Base-by-base conservation (phyloP, 1,140 invertebrate genomes). In the Halesus radiatus region DNA sequence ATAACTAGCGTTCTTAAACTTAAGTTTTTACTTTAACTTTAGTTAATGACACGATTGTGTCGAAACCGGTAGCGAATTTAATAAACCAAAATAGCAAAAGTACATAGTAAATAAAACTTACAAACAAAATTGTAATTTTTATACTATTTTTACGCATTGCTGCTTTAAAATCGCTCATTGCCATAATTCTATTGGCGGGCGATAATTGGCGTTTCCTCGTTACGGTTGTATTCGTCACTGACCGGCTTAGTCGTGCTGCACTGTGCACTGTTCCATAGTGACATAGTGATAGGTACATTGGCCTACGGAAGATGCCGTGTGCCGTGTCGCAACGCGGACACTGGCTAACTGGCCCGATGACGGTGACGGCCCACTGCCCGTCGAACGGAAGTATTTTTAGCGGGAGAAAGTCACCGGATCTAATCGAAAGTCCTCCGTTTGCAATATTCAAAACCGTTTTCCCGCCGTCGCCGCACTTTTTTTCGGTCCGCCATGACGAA, bases 401-500 rank as follows among this genome's bases (percentile, higher is more conserved):
- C 37, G 0, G 50, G 37, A 72, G 68, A 72, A 72, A 72, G 68
- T 72, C 45, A n/a, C 68, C 45, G 68, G 68, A 52, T 50, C 45
- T 72, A 52, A 72, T 72, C n/a, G 66, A 22, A 70, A 70, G 66
- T 70, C 29, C 29, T 45, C 37, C 45, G 68, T 72, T 50, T 53
- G 45, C 45, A 20, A 50, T 52, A 16, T 22, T 10, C 68, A 22
- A 23, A 16, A 52, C 23, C 10, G 45, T 13, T 52, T 72, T 72
- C 18, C 68, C 68, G 68, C 18, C 45, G 20, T 22, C 20, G 3
- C 18, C 52, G 68, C 68, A 52, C 68, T 45, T 52, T 72, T 72
- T 72, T 29, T 26, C 68, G 26, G n/a, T 26, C 45, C 45, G 10
- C 68, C 68, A 50, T 72, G 50, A 72, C 68, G n/a, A n/a, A 70